Base-by-base conservation (phyloP, 2,888 invertebrate species). In the Tanypteryx hageni region DNA sequence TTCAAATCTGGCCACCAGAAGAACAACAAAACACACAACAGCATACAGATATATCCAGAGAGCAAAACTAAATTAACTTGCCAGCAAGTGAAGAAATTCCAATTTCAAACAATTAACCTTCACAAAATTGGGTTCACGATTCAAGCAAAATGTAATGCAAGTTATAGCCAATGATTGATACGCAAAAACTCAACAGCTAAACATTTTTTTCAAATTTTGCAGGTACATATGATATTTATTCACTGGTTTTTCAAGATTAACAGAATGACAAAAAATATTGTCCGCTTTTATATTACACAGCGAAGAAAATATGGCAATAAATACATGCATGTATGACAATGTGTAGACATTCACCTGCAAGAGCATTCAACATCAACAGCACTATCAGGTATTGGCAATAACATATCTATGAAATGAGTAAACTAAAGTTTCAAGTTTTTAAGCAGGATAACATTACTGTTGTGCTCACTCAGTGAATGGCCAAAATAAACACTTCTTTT, bases 301-400 rank as follows among this genome's bases (percentile, higher is more conserved):
- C 44, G 64, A 89, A 89, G 89, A 68, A 89, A 89, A 89, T 68
- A 89, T 89, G 89, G 89, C 89, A 89, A 89, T 89, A 89, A 89
- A 89, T 89, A 89, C 89, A 89, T 68, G 89, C 89, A 68, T 61
- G 58, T 89, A 89, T 89, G 89, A 89, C 89, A 89, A 89, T 89
- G 89, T 89, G 89, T 68, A 89, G 89, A 89, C 89, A 89, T 89
- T 61, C 89, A 89, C 89, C 89, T 89, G 89, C 89, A 68, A 89
- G 89, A 89, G 89, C 89, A 89, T 89, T 89, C 89, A 89, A 89
- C 89, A 89, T 89, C 89, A 89, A 89, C 89, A 89, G 89, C 89
- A 89, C 89, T 89, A 89, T 89, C 89, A 89, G 89, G 64, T 68
- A 64, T 68, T 44, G 89, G 89, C 89, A 89, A 89, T 64, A 64